Evolutionary conservation across 2,113 vertebrate genomes (phyloP).

Genomic region (Cnemophilus loriae): DNA sequence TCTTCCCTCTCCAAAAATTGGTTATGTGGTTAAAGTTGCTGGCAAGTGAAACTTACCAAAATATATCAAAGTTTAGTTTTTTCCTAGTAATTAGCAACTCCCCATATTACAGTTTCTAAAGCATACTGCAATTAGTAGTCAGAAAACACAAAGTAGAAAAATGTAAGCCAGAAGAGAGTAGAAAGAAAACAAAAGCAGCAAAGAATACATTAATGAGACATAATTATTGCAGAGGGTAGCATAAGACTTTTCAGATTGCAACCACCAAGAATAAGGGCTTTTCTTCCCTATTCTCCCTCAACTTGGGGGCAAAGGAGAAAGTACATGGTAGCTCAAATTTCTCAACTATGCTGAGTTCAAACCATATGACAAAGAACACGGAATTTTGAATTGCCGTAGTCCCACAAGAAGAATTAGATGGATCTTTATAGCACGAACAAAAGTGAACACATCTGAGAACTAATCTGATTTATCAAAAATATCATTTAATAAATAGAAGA

Average conservation of each 20-base stretch:
- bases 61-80: background rate
- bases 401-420: background rate
- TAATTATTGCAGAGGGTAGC: background rate
- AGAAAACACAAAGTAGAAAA: background rate
- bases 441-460: background rate
- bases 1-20: constrained; percentile 10
- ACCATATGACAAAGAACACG: background rate
- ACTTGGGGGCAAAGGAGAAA: background rate
- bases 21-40: constrained; percentile 16
- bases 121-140: background rate
- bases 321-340: background rate
- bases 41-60: constrained; percentile 37
- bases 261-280: background rate
- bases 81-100: background rate
- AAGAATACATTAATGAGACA: background rate
- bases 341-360: background rate
- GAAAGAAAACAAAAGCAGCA: background rate
- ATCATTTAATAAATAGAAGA: background rate
- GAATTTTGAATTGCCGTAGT: background rate
- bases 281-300: background rate
- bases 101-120: background rate
- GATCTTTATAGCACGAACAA: background rate
- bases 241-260: background rate
- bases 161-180: background rate
- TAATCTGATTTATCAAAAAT: background rate